Conservation (phyloP, 2,888 invertebrate species). For the Lasioglossum pauxillum region DNA sequence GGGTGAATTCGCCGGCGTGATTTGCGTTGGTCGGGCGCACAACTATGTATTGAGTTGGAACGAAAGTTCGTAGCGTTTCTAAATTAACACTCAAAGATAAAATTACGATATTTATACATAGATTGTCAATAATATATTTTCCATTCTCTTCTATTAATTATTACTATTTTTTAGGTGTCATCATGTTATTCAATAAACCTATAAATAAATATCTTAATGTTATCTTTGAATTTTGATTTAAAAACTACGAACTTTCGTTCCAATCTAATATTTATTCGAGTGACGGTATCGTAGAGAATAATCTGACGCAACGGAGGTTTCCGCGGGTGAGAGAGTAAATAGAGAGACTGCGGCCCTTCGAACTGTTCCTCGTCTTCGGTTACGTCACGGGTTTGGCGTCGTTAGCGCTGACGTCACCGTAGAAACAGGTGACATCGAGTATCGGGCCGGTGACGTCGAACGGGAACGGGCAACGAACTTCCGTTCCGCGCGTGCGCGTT, state of each 20-base stretch:
- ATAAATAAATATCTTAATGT: too few species aligned
- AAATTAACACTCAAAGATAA: too few species aligned
- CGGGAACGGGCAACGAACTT: conserved; percentile 70
- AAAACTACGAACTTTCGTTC: too few species aligned
- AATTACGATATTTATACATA: too few species aligned
- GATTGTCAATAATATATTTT: too few species aligned
- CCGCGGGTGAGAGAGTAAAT: conserved; percentile 27
- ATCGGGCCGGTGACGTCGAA: conserved; percentile 67
- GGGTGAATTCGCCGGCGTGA: neutral
- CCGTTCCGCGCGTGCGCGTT: conserved; percentile 66
- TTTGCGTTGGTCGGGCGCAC: neutral
- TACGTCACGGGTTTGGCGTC: conserved; percentile 54
- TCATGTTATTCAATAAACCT: too few species aligned
- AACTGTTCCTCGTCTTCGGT: conserved; percentile 15
- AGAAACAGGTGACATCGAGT: conserved; percentile 71
- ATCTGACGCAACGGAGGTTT: conserved; percentile 15
- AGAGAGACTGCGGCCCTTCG: neutral
- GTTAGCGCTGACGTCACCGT: conserved; percentile 63
- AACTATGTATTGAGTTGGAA: neutral
- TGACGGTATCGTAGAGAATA: conserved; percentile 10
- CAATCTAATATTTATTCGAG: neutral
- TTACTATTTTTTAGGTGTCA: too few species aligned
- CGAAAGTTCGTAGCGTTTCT: too few species aligned
- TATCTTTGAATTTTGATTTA: too few species aligned
- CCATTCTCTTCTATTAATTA: too few species aligned